Conservation (phyloP, 2,113 vertebrate species). For the Ptilorrhoa leucosticta region DNA sequence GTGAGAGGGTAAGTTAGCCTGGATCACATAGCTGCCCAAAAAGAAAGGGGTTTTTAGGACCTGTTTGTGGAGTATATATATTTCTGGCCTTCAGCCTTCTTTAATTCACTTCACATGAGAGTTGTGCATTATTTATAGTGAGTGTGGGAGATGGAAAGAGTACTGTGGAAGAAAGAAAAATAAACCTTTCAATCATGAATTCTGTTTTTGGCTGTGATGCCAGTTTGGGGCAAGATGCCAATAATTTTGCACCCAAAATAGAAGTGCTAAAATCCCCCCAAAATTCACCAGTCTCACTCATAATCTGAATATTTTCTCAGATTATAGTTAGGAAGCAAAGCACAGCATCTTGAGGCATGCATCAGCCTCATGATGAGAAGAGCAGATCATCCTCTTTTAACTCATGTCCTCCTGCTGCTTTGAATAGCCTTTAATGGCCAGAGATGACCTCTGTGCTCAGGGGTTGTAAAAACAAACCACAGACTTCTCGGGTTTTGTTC, state of each 20-base stretch:
- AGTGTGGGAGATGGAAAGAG: constrained; percentile 10
- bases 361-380: not conserved
- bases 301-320: constrained; percentile 5
- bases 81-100: constrained; percentile 11
- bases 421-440: not conserved
- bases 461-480: not conserved
- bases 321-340: not conserved
- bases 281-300: constrained; percentile 29
- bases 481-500: not conserved
- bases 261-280: constrained; percentile 9
- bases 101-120: constrained; percentile 15
- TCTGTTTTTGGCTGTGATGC: not conserved
- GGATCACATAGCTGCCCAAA: not conserved
- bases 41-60: not conserved
- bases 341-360: not conserved
- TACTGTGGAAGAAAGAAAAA: constrained; percentile 19
- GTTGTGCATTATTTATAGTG: constrained; percentile 40
- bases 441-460: not conserved
- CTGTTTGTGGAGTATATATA: not conserved
- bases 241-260: not conserved
- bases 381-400: not conserved
- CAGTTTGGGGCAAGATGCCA: constrained; percentile 12
- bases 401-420: not conserved
- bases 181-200: constrained; percentile 13
- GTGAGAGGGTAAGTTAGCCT: not conserved